Evolutionary conservation across 2,888 invertebrate genomes (phyloP), one percentile per base, ranked within the genome.

Genomic region (Acleris laterana): DNA sequence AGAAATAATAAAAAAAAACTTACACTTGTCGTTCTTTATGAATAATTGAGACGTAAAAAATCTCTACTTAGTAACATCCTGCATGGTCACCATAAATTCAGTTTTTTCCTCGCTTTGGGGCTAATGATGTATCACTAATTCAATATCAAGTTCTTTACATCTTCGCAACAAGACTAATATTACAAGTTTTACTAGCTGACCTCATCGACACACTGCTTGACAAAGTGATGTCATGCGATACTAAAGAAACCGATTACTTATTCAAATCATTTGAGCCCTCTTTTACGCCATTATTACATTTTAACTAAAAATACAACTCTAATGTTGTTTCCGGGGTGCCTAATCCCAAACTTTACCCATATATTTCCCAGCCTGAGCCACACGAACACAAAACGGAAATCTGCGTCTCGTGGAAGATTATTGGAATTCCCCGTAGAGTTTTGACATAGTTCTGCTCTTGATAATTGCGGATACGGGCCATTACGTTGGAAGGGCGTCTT

Each of bases 401-500:
- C 61, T 38, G 22, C 7, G 51, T 13, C 25, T 3, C 17, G 38
- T 46, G n/a, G 11, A 22, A 61, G 32, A 65, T 60, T 57, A 55
- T 65, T 32, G 68, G 72, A 74, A 77, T 76, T 77, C 73, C 73
- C 75, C 61, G 68, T 70, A 71, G 71, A 72, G 70, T 70, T 69
- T 71, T 74, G 74, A 72, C 72, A 73, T 66, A 70, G 69, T 72
- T 58, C 61, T 62, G 42, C 32, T 50, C 66, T 48, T 69, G 69
- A 69, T 77, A 77, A 80, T 78, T 76, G 69, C 72, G 72, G 77
- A 78, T 77, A 77, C 71, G 62, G 32, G 68, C 74, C 74, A 76
- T 77, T 75, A 75, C 64, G 62, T 67, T 69, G 69, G 83, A 84
- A 85, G 84, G 83, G 75, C 83, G 74, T 68, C 78, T 87, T 88